phyloP scores from a whole-genome alignment of 1,140 invertebrate genomes.

The Drosophila pallidifrons region DNA sequence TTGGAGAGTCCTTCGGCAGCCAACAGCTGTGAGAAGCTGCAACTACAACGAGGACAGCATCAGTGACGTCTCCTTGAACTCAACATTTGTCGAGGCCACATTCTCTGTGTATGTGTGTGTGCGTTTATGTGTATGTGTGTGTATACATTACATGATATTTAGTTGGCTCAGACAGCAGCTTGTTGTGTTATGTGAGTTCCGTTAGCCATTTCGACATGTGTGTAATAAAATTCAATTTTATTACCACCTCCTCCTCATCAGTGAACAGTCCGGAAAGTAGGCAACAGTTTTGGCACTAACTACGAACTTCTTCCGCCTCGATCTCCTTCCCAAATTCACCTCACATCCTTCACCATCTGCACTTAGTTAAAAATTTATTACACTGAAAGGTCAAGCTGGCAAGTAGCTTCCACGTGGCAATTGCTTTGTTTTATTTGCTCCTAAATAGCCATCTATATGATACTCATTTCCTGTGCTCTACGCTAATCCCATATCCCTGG shows the following conservation, averaged over 20 bases:
- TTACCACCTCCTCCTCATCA: background rate
- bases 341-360: background rate
- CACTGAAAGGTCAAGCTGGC: constrained; percentile 46
- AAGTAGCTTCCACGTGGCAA: constrained; percentile 24
- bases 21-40: constrained; percentile 72
- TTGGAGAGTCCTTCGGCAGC: constrained; percentile 53
- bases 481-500: background rate
- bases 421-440: background rate
- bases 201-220: constrained; percentile 29
- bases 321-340: too few relatives aligned
- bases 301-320: background rate
- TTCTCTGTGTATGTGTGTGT: constrained; percentile 3
- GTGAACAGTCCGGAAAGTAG: constrained; percentile 22
- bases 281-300: constrained; percentile 50
- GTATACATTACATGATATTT: constrained; percentile 30
- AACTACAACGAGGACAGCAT: constrained; percentile 44
- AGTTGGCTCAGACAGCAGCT: constrained; percentile 36
- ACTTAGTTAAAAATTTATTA: constrained; percentile 56
- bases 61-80: constrained; percentile 81
- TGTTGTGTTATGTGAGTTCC: constrained; percentile 36
- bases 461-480: constrained; percentile 14
- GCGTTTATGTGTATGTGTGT: constrained; percentile 12
- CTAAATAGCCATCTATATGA: constrained; percentile 6
- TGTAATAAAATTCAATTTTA: constrained; percentile 43
- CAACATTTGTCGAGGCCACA: constrained; percentile 77